phyloP scores from a whole-genome alignment of 2,113 vertebrate genomes.

The Urocitellus parryii region DNA sequence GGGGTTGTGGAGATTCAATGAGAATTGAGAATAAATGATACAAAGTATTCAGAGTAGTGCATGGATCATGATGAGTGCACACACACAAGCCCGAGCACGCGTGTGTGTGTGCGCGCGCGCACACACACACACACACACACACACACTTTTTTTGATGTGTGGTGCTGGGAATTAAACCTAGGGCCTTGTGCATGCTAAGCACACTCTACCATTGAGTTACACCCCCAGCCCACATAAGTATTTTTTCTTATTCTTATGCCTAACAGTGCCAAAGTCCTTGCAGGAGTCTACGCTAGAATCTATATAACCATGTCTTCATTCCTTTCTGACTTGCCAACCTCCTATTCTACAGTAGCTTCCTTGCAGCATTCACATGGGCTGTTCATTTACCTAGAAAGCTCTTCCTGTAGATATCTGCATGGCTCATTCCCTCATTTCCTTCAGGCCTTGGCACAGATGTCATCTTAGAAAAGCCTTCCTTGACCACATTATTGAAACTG shows the following conservation, averaged over 20 bases:
- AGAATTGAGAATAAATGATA: conserved; percentile 46
- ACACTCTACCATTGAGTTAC: neutral
- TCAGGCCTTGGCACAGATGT: neutral
- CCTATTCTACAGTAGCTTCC: neutral
- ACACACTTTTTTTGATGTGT: neutral
- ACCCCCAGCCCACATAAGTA: neutral
- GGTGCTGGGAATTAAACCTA: neutral
- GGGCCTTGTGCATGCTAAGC: neutral
- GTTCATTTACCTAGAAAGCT: neutral
- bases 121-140: neutral
- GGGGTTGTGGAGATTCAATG: neutral
- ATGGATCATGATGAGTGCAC: neutral
- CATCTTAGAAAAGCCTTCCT: conserved; percentile 49
- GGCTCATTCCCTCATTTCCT: neutral
- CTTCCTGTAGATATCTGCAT: neutral
- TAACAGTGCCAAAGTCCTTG: neutral
- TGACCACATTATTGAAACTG: neutral
- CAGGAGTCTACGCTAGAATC: neutral
- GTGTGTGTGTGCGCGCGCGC: no score
- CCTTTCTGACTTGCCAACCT: neutral
- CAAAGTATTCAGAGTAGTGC: conserved; percentile 17
- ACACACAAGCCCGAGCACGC: no score
- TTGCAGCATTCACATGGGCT: neutral
- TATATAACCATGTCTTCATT: neutral
- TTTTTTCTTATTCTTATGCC: neutral